Evolutionary conservation across 2,888 invertebrate species (phyloP), one percentile per base, ranked within the genome.

Genomic region (Odontocerum albicorne): DNA sequence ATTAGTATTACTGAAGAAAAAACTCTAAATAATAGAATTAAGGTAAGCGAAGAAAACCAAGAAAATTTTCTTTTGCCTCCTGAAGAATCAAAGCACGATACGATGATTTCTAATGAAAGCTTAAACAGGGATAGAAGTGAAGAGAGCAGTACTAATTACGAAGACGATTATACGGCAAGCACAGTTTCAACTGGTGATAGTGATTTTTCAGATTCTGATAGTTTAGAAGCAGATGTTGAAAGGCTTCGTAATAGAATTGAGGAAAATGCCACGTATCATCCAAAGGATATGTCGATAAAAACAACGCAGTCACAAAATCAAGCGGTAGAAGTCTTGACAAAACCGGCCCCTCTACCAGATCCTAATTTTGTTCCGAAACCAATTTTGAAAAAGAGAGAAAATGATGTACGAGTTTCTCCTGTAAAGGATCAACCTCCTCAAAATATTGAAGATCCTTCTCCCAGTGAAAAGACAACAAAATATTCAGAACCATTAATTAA

Each of bases 321-420:
- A 65, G 80, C 81, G 0, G 83, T 83, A 60, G 78, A 79, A 55
- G 81, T 85, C 61, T 69, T 82, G 2, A 75, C 80, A 1, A 83
- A 83, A 62, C 83, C 82, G 1, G 70, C 79, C 55, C 83, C 85
- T n/a, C 70, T 85, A 38, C 83, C 85, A 0, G 84, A 85, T 68
- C 85, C 87, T 0, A 86, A 84, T 68, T 84, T 87, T 65, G 71
- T 87, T 22, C 91, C 90, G 1, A 91, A 90, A 67, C 90, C 91
- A 0, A 91, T 91, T 63, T 67, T 91, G 10, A 91, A 91, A 66
- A 79, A 81, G 50, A 75, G 80, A 53, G 80, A 79, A 60, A 64
- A 67, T 20, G 69, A 76, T 38, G 67, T 10, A 7, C 8, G 21
- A 3, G n/a, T n/a, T 10, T 21, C 21, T 3, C 66, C 53, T 33